A percentile compares a stretch with the other conserved stretches of the same genome.
These are phyloP conservation scores for Scytalopus superciliaris DNA, from an alignment of 2,113 vertebrate genomes.

Conservation along the genomic window DNA sequence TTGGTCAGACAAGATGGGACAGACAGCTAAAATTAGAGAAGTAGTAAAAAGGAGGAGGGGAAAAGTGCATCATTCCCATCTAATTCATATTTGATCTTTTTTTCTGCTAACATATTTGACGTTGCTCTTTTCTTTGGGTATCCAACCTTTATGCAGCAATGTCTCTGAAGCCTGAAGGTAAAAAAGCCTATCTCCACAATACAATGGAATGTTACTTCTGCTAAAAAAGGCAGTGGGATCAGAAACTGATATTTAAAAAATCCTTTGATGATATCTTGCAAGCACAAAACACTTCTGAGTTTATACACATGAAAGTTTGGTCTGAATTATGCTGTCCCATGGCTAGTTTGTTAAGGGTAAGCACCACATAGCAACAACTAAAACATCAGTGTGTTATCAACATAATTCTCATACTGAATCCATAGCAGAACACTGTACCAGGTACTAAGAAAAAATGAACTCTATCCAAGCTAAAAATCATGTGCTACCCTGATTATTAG, in stretches of 20 bases:
- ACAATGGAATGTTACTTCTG: not conserved
- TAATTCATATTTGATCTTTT: not conserved
- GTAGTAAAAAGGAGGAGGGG: not conserved
- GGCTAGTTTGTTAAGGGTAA: not conserved
- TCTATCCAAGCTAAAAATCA: not conserved
- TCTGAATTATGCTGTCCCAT: not conserved
- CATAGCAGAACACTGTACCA: not conserved
- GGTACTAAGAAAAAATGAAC: not conserved
- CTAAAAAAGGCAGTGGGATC: not conserved
- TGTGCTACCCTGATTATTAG: not conserved
- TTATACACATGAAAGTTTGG: not conserved
- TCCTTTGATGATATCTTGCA: not conserved
- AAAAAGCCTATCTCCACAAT: not conserved
- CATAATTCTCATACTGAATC: not conserved
- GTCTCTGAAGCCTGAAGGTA: not conserved
- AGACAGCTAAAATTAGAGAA: not conserved
- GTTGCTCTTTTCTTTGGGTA: not conserved
- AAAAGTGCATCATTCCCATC: not conserved
- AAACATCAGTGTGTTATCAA: rapidly evolving
- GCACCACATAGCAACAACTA: too few species aligned
- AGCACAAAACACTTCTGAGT: not conserved
- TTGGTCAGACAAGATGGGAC: not conserved
- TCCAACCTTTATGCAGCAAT: not conserved
- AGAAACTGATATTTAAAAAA: not conserved
- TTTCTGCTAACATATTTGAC: not conserved